A percentile compares a stretch with the other conserved stretches of the same genome.
Conservation (phyloP, 2,113 vertebrate genomes). For the Lichenostomus cassidix region DNA sequence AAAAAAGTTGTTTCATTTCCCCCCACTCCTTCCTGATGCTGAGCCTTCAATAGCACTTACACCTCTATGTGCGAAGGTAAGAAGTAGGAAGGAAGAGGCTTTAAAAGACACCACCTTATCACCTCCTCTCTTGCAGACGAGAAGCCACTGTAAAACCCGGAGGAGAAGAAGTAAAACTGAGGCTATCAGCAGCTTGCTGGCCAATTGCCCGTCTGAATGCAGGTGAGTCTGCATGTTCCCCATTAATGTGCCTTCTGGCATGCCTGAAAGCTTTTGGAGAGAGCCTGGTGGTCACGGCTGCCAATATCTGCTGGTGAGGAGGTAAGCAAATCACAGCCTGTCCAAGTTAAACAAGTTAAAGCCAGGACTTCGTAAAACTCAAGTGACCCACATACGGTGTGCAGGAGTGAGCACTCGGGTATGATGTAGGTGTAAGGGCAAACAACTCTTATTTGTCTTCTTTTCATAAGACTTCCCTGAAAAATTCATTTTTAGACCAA, state of each 20-base stretch:
- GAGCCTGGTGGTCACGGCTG: background rate
- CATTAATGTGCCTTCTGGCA: background rate
- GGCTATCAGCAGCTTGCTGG: background rate
- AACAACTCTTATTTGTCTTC: background rate
- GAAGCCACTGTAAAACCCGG: background rate
- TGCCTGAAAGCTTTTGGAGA: background rate
- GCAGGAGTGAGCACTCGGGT: background rate
- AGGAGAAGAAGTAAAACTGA: background rate
- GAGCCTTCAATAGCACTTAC: background rate
- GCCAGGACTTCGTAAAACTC: background rate
- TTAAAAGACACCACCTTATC: background rate
- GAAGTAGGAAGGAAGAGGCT: background rate
- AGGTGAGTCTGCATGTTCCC: background rate
- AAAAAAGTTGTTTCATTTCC: background rate
- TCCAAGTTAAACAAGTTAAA: conserved; percentile 23
- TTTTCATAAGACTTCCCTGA: background rate
- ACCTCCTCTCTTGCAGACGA: background rate
- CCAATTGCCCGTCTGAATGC: background rate
- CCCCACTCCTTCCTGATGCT: background rate
- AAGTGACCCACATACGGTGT: background rate
- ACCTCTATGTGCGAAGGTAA: background rate
- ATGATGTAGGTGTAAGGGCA: background rate
- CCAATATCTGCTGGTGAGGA: background rate
- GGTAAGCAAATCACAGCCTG: background rate
- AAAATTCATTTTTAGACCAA: background rate